These are phyloP conservation scores for Rapana venosa DNA, from an alignment of 2,888 invertebrate genomes.

Conservation along the genomic window DNA sequence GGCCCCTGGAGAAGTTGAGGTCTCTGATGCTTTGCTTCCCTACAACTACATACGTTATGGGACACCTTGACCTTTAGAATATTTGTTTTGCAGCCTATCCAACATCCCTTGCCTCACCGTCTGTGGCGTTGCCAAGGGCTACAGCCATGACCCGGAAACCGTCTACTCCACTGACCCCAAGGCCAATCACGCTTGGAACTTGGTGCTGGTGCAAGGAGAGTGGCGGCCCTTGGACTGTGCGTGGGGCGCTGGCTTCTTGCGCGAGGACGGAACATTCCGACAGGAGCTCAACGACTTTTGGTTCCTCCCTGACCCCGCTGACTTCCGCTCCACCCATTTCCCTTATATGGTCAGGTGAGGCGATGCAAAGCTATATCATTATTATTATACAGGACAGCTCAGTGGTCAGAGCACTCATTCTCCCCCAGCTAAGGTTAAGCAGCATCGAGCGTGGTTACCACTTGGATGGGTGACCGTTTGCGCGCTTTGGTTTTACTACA, in stretches of 20 bases:
- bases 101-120: conserved; percentile 17
- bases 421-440: too few relatives aligned
- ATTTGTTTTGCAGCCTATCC: background rate
- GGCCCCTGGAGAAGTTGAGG: too few relatives aligned
- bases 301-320: conserved; percentile 28
- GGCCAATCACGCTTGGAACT: conserved; percentile 33
- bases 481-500: too few relatives aligned
- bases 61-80: too few relatives aligned
- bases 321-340: conserved; percentile 30
- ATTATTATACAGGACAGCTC: background rate
- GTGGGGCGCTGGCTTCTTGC: conserved; percentile 22
- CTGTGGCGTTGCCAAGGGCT: conserved; percentile 25
- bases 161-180: background rate
- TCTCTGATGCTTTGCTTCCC: too few relatives aligned
- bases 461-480: too few relatives aligned
- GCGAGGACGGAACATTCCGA: background rate
- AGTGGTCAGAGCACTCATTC: too few relatives aligned
- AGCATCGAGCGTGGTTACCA: too few relatives aligned
- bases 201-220: conserved; percentile 32
- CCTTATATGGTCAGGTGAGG: conserved; percentile 23
- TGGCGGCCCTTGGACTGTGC: conserved; percentile 36
- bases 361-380: background rate
- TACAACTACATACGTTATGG: too few relatives aligned
- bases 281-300: conserved; percentile 19
- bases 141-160: conserved; percentile 30